Percentiles rank a stretch among this genome's conserved stretches.
Conservation (phyloP, 2,797 vertebrate species). For the Dendrocincla fuliginosa region DNA sequence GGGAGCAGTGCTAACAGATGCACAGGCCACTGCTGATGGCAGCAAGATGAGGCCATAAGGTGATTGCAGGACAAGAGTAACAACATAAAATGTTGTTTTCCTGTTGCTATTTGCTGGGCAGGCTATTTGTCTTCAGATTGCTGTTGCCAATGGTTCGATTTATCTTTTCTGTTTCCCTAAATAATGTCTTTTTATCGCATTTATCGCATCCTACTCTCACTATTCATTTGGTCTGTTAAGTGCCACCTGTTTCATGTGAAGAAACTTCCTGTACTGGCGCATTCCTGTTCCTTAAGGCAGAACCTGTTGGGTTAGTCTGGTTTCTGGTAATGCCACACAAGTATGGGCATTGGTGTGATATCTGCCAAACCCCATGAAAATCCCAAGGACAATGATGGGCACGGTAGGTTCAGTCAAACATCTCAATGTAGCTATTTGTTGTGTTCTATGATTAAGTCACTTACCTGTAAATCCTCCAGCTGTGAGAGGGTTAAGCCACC, state of each 20-base stretch:
- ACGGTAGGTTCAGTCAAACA: neutral
- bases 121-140: neutral
- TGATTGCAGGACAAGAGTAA: neutral
- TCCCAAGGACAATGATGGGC: neutral
- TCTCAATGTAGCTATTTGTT: neutral
- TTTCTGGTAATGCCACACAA: neutral
- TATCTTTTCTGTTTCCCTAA: neutral
- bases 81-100: neutral
- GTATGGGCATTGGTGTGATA: neutral
- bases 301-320: neutral
- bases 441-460: neutral
- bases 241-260: neutral
- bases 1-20: neutral
- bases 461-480: neutral
- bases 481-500: neutral
- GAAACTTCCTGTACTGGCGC: neutral
- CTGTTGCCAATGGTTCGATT: neutral
- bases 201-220: conserved; percentile 14
- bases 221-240: neutral
- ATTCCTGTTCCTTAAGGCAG: neutral
- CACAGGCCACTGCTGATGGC: neutral
- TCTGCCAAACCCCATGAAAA: neutral
- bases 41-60: neutral
- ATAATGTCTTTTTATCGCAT: conserved; percentile 23
- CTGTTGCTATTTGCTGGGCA: neutral